Base-by-base conservation (phyloP, 1,140 invertebrate species). In the Zaprionus ornatus region DNA sequence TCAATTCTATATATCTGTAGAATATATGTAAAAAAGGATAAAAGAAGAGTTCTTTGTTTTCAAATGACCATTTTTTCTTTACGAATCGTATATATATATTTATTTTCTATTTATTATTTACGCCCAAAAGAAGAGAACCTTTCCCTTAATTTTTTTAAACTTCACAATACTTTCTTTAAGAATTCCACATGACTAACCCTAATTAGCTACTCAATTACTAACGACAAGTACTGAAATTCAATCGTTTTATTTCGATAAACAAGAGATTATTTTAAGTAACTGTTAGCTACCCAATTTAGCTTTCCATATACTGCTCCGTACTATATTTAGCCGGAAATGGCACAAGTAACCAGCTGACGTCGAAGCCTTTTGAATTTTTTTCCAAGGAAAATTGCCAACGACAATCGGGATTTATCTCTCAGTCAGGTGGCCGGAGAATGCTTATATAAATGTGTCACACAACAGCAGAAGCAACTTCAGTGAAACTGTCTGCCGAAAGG, bases 361-460 rank as follows among this genome's bases (percentile, higher is more conserved):
- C 6, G 40, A 45, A 17, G n/a, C 40, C 40, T 50, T 21, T 48
- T 48, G 4, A 21, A 48, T 21, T 7, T 21, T 21, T 23, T 13
- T n/a, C 13, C 19, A 50, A 21, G 45, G 45, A 21, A 50, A 15
- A 19, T 48, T 48, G 45, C 9, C 45, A 48, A 19, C 4, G 45
- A 50, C 19, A 50, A 50, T 4, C 19, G 12, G 45, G 23, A 19
- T n/a, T 29, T 61, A 27, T 17, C 59, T 19, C n/a, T 45, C 23
- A 42, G 10, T 61, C 15, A 7, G 37, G 37, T 37, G 25, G 21
- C 32, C 23, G 52, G 17, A 23, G 19, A 12, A 13, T n/a, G 13
- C 56, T 74, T 74, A 74, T 69, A 69, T 74, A 74, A 74, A 74
- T 29, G 21, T 48, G 55, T 23, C 45, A 12, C 17, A 19, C 23